Conservation (phyloP, 2,113 vertebrate species). For the Corythaeola cristata region DNA sequence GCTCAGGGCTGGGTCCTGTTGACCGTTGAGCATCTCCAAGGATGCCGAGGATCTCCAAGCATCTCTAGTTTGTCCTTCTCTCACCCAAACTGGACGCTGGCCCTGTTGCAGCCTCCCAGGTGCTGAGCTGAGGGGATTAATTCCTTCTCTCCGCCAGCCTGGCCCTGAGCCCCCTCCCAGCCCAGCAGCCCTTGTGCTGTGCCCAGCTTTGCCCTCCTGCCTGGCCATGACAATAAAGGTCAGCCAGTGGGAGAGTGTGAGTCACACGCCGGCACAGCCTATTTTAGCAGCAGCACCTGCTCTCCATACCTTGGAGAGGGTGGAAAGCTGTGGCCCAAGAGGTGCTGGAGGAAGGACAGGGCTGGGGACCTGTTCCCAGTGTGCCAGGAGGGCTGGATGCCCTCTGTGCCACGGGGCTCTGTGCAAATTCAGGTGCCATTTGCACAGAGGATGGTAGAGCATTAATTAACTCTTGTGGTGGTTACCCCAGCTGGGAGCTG, state of each 20-base stretch:
- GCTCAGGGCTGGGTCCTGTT: neutral
- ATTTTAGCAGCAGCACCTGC: slow-evolving; percentile 17
- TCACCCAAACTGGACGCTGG: too few relatives aligned
- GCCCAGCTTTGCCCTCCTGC: neutral
- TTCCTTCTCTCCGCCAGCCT: neutral
- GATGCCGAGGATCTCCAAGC: neutral
- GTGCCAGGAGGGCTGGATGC: neutral
- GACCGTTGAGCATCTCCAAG: neutral
- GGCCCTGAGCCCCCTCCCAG: neutral
- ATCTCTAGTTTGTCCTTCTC: neutral
- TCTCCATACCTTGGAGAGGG: neutral
- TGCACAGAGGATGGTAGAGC: rapidly evolving
- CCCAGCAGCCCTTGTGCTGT: neutral
- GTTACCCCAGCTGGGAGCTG: rapidly evolving
- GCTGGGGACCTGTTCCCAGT: neutral
- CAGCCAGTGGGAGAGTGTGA: neutral
- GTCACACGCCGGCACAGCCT: neutral
- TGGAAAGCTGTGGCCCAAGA: neutral
- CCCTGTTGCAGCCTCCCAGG: neutral
- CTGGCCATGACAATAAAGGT: neutral
- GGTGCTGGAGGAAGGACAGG: neutral
- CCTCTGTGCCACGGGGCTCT: rapidly evolving
- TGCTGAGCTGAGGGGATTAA: neutral
- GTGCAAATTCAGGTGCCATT: rapidly evolving
- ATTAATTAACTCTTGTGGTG: rapidly evolving